These are phyloP conservation scores for Monopis laevigella DNA, from an alignment of 2,888 invertebrate genomes.

Conservation along the genomic window DNA sequence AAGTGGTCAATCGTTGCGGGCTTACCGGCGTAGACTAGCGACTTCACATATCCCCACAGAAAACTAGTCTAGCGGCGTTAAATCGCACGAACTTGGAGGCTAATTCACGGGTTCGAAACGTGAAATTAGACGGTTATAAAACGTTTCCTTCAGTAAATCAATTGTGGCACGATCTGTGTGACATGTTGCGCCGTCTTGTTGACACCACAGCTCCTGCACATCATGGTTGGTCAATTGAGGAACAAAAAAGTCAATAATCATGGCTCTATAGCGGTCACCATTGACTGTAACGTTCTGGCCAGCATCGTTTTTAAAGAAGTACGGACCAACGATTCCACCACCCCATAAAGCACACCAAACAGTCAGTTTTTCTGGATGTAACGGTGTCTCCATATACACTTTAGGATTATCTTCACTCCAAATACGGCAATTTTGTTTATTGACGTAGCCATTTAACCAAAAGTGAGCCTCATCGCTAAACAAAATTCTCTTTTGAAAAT, in stretches of 20 bases:
- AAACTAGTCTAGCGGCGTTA: too few species aligned
- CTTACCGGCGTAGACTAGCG: too few species aligned
- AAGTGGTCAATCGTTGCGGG: slow-evolving; percentile 21
- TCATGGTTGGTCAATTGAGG: slow-evolving; percentile 21
- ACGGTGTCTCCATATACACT: slow-evolving; percentile 23
- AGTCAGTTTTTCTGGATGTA: slow-evolving; percentile 29
- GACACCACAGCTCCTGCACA: slow-evolving; percentile 21
- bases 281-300: slow-evolving; percentile 27
- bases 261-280: slow-evolving; percentile 25
- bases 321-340: slow-evolving; percentile 31
- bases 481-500: slow-evolving; percentile 20
- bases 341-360: slow-evolving; percentile 30
- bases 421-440: slow-evolving; percentile 29
- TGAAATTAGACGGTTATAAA: slow-evolving; percentile 15
- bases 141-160: slow-evolving; percentile 22
- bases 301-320: slow-evolving; percentile 28
- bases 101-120: not conserved
- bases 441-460: slow-evolving; percentile 29
- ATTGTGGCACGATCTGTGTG: slow-evolving; percentile 26
- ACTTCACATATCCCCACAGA: too few species aligned
- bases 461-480: slow-evolving; percentile 26
- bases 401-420: slow-evolving; percentile 23
- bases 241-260: slow-evolving; percentile 25
- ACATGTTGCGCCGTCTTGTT: slow-evolving; percentile 26
- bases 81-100: slow-evolving; percentile 1